Evolutionary conservation across 2,113 vertebrate species (phyloP), one percentile per base, ranked within the genome.

Genomic region (Dendrocopos noguchii): DNA sequence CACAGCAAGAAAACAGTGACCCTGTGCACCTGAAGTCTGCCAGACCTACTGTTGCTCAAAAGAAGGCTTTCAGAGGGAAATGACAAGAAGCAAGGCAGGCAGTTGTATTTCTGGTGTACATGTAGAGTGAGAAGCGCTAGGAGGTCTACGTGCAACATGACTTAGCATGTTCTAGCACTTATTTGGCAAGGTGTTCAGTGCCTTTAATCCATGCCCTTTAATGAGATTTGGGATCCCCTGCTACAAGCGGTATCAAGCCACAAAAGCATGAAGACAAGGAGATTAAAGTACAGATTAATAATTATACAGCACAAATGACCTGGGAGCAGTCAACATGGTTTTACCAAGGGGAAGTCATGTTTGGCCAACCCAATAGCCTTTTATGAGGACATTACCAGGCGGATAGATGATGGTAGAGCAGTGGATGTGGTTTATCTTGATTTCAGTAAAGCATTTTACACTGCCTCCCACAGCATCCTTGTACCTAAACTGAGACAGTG

Each of bases 281-380:
- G 80, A 79, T 95, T 93, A 91, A 78, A 72, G 61, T 50, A 78
- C 74, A 87, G 90, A 90, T 84, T 87, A 91, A 95, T 93, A 90
- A 95, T 63, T 66, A 75, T 47, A 81, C 11, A 46, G 55, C 50
- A 84, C 55, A 91, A 84, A 87, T 66, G 42, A 44, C 42, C 42
- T 44, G 42, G 42, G 42, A 44, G 42, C 6, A 15, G 42, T 44
- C 15, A 44, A 44, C 42, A 44, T 44, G 42, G 42, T 44, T 44
- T 44, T 16, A 44, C 42, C 42, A 44, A 44, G 42, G 42, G 42
- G 15, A 44, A 44, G 42, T 44, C 42, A 44, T 44, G 15, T 44
- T 44, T 44, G 42, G 7, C 42, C 42, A 44, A 44, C 42, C 14
- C 15, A 15, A 44, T 15, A 44, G 42, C 42, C 42, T 44, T 44